Evolutionary conservation across 2,113 vertebrate species (phyloP).

Genomic region (Xenopus borealis): DNA sequence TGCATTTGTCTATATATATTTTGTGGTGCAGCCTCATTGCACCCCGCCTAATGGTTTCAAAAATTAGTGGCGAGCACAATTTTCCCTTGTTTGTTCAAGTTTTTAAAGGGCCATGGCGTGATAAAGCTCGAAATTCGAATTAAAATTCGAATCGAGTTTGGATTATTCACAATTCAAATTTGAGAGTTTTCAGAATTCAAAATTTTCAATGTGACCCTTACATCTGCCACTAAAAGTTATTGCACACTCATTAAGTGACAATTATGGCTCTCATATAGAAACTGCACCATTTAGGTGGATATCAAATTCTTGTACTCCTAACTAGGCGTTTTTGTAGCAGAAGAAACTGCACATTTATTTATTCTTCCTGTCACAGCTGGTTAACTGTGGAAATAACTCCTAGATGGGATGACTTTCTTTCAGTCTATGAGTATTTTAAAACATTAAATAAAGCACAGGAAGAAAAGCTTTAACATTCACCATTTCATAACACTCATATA

Average conservation of each 20-base stretch:
- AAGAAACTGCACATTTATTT: slow-evolving; percentile 19
- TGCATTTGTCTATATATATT: no score
- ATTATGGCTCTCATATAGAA: slow-evolving; percentile 6
- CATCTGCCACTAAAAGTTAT: background rate
- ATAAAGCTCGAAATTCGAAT: no score
- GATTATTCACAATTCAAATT: no score
- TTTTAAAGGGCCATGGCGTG: no score
- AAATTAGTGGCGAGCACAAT: no score
- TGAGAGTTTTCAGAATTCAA: no score
- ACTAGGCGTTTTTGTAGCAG: background rate
- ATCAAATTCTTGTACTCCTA: slow-evolving; percentile 2
- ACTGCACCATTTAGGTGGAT: background rate
- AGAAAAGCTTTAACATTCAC: slow-evolving; percentile 23
- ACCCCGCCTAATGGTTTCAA: no score
- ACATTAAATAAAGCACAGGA: slow-evolving; percentile 30
- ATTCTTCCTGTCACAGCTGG: slow-evolving; percentile 31
- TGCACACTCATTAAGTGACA: background rate
- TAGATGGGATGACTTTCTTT: slow-evolving; percentile 9
- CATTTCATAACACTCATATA: slow-evolving; percentile 18
- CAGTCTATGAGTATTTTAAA: slow-evolving; percentile 10
- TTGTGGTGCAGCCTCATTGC: no score
- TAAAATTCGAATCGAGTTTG: no score
- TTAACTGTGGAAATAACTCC: slow-evolving; percentile 34
- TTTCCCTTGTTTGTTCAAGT: no score
- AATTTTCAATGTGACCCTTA: no score